phyloP scores from a whole-genome alignment of 1,140 invertebrate genomes.

The Hestina assimilis region DNA sequence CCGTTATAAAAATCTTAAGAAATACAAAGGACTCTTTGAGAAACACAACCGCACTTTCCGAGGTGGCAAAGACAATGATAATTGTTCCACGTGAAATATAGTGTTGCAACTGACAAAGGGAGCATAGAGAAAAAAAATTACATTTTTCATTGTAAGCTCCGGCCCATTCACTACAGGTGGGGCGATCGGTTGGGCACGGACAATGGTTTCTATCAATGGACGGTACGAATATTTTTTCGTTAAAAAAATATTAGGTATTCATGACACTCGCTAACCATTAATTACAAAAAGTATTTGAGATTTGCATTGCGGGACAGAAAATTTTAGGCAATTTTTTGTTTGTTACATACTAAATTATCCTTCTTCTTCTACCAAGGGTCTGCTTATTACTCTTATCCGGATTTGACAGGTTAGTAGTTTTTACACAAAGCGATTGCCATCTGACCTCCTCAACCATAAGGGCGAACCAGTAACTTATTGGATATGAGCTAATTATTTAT shows the following conservation, averaged over 20 bases:
- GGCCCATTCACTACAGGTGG: slow-evolving; percentile 71
- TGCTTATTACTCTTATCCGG: too few species aligned
- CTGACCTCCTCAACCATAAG: too few species aligned
- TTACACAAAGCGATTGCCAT: too few species aligned
- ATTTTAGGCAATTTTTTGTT: neutral
- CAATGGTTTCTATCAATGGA: slow-evolving; percentile 70
- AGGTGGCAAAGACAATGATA: slow-evolving; percentile 76
- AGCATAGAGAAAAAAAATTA: slow-evolving; percentile 58
- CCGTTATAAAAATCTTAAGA: slow-evolving; percentile 46
- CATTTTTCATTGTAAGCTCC: slow-evolving; percentile 64
- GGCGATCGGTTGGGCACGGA: slow-evolving; percentile 54
- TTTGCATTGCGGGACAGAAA: slow-evolving; percentile 2
- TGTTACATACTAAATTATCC: neutral
- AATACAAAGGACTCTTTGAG: slow-evolving; percentile 51
- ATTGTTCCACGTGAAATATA: slow-evolving; percentile 76
- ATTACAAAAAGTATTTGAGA: slow-evolving; percentile 22
- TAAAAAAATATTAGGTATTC: slow-evolving; percentile 36
- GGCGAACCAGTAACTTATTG: too few species aligned
- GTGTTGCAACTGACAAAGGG: slow-evolving; percentile 72
- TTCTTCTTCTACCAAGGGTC: too few species aligned
- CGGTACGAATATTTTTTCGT: slow-evolving; percentile 57
- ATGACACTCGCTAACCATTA: slow-evolving; percentile 19
- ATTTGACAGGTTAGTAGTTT: too few species aligned
- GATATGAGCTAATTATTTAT: too few species aligned
- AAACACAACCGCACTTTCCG: slow-evolving; percentile 53